phyloP scores from a whole-genome alignment of 2,797 vertebrate genomes.

The Adelosebastes latens region DNA sequence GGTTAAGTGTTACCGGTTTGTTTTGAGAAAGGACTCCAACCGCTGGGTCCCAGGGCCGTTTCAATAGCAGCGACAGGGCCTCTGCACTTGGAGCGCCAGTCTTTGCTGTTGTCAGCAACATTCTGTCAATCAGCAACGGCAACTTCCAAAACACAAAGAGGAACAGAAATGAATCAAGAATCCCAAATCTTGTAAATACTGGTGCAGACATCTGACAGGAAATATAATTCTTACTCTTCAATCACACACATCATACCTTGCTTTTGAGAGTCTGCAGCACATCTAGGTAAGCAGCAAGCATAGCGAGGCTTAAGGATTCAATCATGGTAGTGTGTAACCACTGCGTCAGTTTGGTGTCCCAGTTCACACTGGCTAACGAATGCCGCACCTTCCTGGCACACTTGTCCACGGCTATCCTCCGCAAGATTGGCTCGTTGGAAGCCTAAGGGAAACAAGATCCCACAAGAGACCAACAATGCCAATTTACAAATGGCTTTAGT shows the following conservation, averaged over 20 bases:
- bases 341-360: slow-evolving; percentile 96
- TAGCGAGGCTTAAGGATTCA: slow-evolving; percentile 93
- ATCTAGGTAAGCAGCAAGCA: slow-evolving; percentile 96
- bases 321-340: slow-evolving; percentile 96
- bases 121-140: slow-evolving; percentile 94
- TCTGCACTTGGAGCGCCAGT: slow-evolving; percentile 91
- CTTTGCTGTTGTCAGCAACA: slow-evolving; percentile 92
- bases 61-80: slow-evolving; percentile 94
- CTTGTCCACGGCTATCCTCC: slow-evolving; percentile 95
- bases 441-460: slow-evolving; percentile 76
- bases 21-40: slow-evolving; percentile 97
- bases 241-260: slow-evolving; percentile 85
- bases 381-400: slow-evolving; percentile 95
- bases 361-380: slow-evolving; percentile 93
- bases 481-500: background rate
- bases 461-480: background rate
- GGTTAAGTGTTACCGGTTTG: slow-evolving; percentile 87
- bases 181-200: background rate
- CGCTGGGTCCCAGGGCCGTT: slow-evolving; percentile 98
- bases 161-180: background rate
- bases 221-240: background rate
- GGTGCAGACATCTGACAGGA: background rate
- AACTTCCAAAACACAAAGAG: slow-evolving; percentile 80
- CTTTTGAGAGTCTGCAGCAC: slow-evolving; percentile 97
- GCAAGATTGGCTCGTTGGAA: slow-evolving; percentile 93